A percentile compares a stretch with the other conserved stretches of the same genome.
Conservation (phyloP, 2,797 vertebrate species). For the Limnodromus scolopaceus region DNA sequence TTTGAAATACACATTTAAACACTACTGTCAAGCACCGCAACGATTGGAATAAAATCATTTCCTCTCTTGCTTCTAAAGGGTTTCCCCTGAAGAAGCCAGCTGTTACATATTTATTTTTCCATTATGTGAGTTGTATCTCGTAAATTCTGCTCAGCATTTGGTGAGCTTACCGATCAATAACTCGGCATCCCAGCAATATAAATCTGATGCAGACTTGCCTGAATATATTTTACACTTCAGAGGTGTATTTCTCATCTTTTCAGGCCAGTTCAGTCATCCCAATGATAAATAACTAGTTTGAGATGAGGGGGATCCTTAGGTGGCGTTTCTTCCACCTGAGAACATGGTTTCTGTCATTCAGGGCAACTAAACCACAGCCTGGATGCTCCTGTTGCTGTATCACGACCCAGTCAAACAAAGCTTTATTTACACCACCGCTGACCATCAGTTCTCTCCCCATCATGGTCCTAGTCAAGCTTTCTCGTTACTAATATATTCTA, state of each 20-base stretch:
- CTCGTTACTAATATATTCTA: conserved; percentile 1
- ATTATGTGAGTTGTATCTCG: conserved; percentile 49
- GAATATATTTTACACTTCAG: conserved; percentile 47
- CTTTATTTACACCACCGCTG: neutral
- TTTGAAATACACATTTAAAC: conserved; percentile 48
- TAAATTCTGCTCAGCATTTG: conserved; percentile 64
- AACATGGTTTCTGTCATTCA: neutral
- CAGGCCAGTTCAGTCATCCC: neutral
- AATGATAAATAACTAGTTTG: conserved; percentile 11
- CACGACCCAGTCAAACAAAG: neutral
- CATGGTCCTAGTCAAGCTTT: neutral
- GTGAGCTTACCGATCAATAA: conserved; percentile 59
- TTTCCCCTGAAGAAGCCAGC: conserved; percentile 53
- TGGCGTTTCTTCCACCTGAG: neutral
- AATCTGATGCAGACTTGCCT: conserved; percentile 28
- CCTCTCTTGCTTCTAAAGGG: conserved; percentile 54
- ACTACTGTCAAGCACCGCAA: conserved; percentile 4
- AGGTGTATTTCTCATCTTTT: conserved; percentile 26
- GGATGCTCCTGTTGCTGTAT: neutral
- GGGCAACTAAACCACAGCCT: neutral
- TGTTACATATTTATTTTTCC: conserved; percentile 73
- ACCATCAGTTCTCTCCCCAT: neutral
- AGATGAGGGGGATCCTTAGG: neutral
- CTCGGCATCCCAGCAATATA: conserved; percentile 38
- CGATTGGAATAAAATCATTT: conserved; percentile 46